Base-by-base conservation (phyloP, 2,113 vertebrate species). In the Ptyas mucosa region DNA sequence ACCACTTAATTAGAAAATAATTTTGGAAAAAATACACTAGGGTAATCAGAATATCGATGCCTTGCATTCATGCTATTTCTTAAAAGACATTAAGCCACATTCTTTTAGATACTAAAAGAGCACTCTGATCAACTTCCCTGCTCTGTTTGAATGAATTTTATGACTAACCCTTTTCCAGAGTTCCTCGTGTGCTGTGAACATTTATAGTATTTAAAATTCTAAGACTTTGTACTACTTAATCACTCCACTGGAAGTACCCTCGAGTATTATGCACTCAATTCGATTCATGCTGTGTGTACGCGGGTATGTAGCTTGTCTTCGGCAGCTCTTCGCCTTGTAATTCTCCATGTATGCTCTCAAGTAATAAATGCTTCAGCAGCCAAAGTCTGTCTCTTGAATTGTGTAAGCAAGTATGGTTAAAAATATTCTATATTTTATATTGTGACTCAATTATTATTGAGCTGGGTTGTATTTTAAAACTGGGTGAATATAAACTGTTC, bases 361-460 rank as follows among this genome's bases (percentile, higher is more conserved):
- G 95, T 94, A 97, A 97, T 97, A 97, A 97, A 97, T 94, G 95
- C 95, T 97, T 96, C 46, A 95, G 95, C 93, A 95, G 96, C 85
- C 88, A 85, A 95, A 96, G 95, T 94, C 91, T 95, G 95, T 96
- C 92, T 97, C 95, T 94, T 97, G 88, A 91, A 89, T 97, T 89
- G 34, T 94, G 88, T 96, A 89, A 91, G 46, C 95, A 94, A 51
- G 34, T 29, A 69, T 75, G 87, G 21, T 55, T 52, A 34, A 18
- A 81, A 81, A 81, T 43, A 87, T 53, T 39, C n/a, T n/a, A 85
- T 51, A 58, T n/a, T 21, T 49, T 53, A n/a, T 43, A 14, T 24
- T 53, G 87, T 69, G 89, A 93, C 88, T 81, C 88, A 49, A 51
- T n/a, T 11, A 64, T 43, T 86, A 29, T 93, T 93, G 91, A 6